phyloP scores from a whole-genome alignment of 2,113 vertebrate genomes.

The Serranochromis macrocephalus region DNA sequence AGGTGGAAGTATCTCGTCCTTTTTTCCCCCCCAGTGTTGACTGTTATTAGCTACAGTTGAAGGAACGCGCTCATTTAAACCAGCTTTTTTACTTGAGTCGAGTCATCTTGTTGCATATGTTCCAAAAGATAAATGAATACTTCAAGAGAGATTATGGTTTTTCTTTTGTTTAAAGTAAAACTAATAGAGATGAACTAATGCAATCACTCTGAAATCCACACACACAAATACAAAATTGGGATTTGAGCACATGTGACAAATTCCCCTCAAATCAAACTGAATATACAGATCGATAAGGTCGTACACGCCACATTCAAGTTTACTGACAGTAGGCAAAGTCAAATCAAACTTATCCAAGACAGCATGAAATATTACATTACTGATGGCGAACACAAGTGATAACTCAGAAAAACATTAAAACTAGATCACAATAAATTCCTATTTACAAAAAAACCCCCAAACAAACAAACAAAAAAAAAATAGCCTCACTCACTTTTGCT shows the following conservation, averaged over 20 bases:
- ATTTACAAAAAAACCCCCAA: constrained; percentile 8
- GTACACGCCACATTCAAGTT: constrained; percentile 27
- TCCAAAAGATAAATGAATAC: constrained; percentile 36
- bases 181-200: neutral
- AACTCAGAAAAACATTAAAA: constrained; percentile 27
- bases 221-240: neutral
- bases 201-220: neutral
- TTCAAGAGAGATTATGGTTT: constrained; percentile 16
- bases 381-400: neutral
- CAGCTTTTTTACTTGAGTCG: neutral
- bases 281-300: neutral
- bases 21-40: neutral
- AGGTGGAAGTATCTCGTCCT: neutral
- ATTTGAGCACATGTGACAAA: neutral
- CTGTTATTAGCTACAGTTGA: constrained; percentile 20
- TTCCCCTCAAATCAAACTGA: neutral
- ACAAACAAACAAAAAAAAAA: neutral
- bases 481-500: neutral
- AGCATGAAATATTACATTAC: neutral
- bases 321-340: neutral
- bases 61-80: neutral
- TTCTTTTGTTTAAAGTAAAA: neutral
- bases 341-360: neutral
- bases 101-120: constrained; percentile 36
- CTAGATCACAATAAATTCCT: neutral